Evolutionary conservation across 2,888 invertebrate genomes (phyloP), one percentile per base, ranked within the genome.

Genomic region (Dryococelus australis): DNA sequence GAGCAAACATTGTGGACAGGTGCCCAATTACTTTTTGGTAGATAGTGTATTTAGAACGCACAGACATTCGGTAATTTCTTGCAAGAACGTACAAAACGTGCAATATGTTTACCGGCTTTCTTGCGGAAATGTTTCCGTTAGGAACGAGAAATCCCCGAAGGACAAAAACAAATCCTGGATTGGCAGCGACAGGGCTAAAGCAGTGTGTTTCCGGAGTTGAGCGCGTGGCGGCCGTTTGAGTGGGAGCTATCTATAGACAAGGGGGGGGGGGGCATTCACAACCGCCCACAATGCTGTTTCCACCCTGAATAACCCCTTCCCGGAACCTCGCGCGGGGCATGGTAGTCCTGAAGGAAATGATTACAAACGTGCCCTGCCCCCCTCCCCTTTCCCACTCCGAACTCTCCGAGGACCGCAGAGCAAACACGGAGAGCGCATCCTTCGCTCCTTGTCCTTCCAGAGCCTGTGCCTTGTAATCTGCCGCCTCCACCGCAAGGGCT

Each of bases 351-450:
- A 65, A 65, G 65, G 65, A 65, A 65, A 65, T 65, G 65, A 65
- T 65, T 65, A 65, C 65, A 65, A 65, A 65, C 65, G 65, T 65
- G 13, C 20, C 65, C 65, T 16, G 5, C 65, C 65, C 16, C 16
- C 65, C 5, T 65, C 65, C 65, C 16, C n/a, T 24, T 5, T 65
- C 16, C 65, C 65, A 13, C 20, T 20, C 13, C 12, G 47, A 6
- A 8, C 65, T 20, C 65, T 5, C 65, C 6, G 65, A 47, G 47
- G 47, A 47, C 47, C 47, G 47, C 47, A 47, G 65, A 65, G 65
- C 65, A 65, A 65, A 65, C 65, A 65, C 65, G 65, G n/a, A n/a
- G n/a, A 65, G 16, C 65, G 65, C 65, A 65, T 65, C 65, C 65
- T 6, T 16, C 65, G 10, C 65, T 5, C 65, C 65, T 6, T 16